Evolutionary conservation across 2,888 invertebrate species (phyloP).

Genomic region (Tineola bisselliella): DNA sequence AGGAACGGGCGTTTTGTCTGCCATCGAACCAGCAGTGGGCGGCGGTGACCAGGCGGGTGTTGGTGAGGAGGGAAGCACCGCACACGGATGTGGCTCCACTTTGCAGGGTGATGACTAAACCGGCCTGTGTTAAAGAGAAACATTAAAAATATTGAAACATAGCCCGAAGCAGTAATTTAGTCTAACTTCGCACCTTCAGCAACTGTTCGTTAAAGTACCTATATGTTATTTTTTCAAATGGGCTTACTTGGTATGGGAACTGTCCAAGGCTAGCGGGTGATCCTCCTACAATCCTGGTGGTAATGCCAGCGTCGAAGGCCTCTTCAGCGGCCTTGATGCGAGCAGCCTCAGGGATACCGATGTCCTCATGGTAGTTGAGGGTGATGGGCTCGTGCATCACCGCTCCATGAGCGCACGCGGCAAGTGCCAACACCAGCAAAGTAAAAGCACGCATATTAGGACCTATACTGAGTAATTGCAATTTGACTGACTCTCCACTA

Average conservation of each 20-base stretch:
- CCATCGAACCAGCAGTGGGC: conserved; percentile 20
- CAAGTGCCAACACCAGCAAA: neutral
- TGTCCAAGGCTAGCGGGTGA: conserved; percentile 20
- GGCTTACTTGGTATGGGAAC: conserved; percentile 22
- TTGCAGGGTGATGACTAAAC: conserved; percentile 23
- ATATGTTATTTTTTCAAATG: neutral
- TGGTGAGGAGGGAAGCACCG: conserved; percentile 18
- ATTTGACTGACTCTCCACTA: no score
- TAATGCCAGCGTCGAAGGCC: conserved; percentile 20
- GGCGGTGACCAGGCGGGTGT: conserved; percentile 18
- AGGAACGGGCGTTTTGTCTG: neutral
- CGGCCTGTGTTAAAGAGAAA: conserved; percentile 20
- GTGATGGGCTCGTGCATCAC: conserved; percentile 16
- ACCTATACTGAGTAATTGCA: no score
- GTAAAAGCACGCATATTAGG: no score
- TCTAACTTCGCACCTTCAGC: no score
- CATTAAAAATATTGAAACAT: no score
- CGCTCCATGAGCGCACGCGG: conserved; percentile 16
- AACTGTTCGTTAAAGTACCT: neutral
- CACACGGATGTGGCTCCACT: conserved; percentile 17
- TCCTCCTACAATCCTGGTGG: conserved; percentile 30
- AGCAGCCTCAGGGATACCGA: conserved; percentile 23
- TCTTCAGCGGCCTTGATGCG: conserved; percentile 18
- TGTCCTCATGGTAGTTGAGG: conserved; percentile 26
- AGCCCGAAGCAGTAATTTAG: no score